Evolutionary conservation across 2,888 invertebrate species (phyloP).

Genomic region (Drosophila gaucha): DNA sequence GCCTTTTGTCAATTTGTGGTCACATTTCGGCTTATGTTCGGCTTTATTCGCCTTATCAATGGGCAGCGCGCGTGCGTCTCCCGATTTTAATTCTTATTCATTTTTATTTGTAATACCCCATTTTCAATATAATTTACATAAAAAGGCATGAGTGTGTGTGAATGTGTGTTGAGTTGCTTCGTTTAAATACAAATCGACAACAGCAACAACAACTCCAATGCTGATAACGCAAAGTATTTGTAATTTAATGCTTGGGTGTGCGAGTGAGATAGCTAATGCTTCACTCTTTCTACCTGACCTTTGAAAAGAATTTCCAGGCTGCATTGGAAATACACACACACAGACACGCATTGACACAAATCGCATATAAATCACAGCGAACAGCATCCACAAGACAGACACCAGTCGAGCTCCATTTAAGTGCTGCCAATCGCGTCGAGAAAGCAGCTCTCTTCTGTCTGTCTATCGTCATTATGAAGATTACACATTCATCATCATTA

Average conservation of each 20-base stretch:
- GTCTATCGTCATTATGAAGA: slow-evolving; percentile 51
- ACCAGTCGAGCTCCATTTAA: slow-evolving; percentile 9
- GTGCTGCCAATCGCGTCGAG: slow-evolving; percentile 16
- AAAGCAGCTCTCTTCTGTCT: slow-evolving; percentile 30
- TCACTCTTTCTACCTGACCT: slow-evolving; percentile 45
- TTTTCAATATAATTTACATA: slow-evolving; percentile 72
- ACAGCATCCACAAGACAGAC: slow-evolving; percentile 9
- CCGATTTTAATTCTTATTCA: slow-evolving; percentile 5
- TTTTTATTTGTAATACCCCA: slow-evolving; percentile 34
- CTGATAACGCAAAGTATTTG: slow-evolving; percentile 64
- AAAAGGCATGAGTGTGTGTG: slow-evolving; percentile 43
- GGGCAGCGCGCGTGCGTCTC: slow-evolving; percentile 11
- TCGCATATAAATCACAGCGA: slow-evolving; percentile 64
- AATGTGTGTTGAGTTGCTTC: slow-evolving; percentile 61
- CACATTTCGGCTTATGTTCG: slow-evolving; percentile 11
- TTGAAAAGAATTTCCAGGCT: slow-evolving; percentile 46
- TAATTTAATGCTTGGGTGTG: slow-evolving; percentile 42
- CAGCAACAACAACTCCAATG: slow-evolving; percentile 45
- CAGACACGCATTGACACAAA: slow-evolving; percentile 42
- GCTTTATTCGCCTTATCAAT: slow-evolving; percentile 57
- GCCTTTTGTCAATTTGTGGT: slow-evolving; percentile 12
- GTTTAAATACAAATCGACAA: slow-evolving; percentile 64
- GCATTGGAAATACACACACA: slow-evolving; percentile 20
- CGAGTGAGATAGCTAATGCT: not conserved
- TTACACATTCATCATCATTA: slow-evolving; percentile 79